These are phyloP conservation scores for Prietella phreatophila DNA, from an alignment of 2,113 vertebrate species.

Conservation along the genomic window DNA sequence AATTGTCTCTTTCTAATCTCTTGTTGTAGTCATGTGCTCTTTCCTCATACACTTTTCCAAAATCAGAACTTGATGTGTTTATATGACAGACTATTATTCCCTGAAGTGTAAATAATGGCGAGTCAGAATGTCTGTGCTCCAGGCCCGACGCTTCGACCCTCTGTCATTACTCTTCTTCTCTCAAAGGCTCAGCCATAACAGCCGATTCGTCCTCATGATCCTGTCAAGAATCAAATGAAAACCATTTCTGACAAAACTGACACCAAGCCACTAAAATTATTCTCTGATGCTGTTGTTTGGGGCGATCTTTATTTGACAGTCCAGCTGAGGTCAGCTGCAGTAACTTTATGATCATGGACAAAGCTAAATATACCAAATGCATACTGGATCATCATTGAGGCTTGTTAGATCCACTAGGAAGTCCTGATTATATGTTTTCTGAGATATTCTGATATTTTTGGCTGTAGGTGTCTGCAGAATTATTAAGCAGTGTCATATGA, in stretches of 20 bases:
- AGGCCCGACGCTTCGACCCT: not conserved
- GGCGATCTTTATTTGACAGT: slow-evolving; percentile 12
- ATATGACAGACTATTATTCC: not conserved
- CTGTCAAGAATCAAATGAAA: slow-evolving; percentile 40
- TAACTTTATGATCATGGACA: not conserved
- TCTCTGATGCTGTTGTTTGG: slow-evolving; percentile 33
- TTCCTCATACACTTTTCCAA: not conserved
- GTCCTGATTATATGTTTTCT: not conserved
- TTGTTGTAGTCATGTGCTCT: not conserved
- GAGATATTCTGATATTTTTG: not conserved
- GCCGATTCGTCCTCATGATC: slow-evolving; percentile 35
- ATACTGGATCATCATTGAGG: not conserved
- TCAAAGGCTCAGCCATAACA: slow-evolving; percentile 39
- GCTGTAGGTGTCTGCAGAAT: not conserved
- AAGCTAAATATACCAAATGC: slow-evolving; percentile 3
- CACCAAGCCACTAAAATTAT: slow-evolving; percentile 28
- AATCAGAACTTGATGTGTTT: slow-evolving; percentile 16
- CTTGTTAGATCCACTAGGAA: not conserved
- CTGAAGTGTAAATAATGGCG: slow-evolving; percentile 23
- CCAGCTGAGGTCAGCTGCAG: slow-evolving; percentile 12
- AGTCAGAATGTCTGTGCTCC: slow-evolving; percentile 14
- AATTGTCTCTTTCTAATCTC: not conserved
- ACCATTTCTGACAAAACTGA: slow-evolving; percentile 50
- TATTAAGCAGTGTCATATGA: not conserved
- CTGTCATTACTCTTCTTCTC: slow-evolving; percentile 47